phyloP scores from a whole-genome alignment of 2,113 vertebrate genomes.

The Steatornis caripensis region DNA sequence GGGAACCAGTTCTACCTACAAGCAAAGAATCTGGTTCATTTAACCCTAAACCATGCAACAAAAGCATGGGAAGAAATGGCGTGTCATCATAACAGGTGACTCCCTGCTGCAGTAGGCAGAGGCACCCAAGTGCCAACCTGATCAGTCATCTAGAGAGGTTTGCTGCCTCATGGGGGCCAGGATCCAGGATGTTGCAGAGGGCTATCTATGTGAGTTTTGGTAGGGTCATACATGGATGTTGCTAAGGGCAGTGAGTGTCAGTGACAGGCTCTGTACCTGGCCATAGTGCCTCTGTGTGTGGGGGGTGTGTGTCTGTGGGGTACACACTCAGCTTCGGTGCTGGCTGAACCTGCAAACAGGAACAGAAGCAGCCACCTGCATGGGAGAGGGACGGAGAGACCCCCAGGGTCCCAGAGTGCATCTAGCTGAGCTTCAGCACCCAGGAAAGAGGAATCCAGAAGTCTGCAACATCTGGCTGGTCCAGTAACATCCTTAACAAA shows the following conservation, averaged over 20 bases:
- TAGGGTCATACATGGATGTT: not conserved
- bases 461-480: not conserved
- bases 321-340: not conserved
- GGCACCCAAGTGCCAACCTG: fast-evolving
- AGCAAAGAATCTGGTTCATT: not conserved
- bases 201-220: not conserved
- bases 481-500: not conserved
- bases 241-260: not conserved
- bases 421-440: not conserved
- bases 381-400: not conserved
- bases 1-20: not conserved
- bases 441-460: not conserved
- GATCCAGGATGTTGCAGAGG: fast-evolving
- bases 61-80: not conserved
- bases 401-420: too few species aligned
- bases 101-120: not conserved
- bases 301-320: not conserved
- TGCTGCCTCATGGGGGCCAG: not conserved
- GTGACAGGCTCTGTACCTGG: not conserved
- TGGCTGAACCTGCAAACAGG: not conserved
- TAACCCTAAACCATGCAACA: not conserved
- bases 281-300: too few species aligned
- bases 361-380: not conserved
- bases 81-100: not conserved
- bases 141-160: not conserved